These are phyloP conservation scores for Nylanderia fulva DNA, from an alignment of 1,140 invertebrate genomes.

Conservation along the genomic window DNA sequence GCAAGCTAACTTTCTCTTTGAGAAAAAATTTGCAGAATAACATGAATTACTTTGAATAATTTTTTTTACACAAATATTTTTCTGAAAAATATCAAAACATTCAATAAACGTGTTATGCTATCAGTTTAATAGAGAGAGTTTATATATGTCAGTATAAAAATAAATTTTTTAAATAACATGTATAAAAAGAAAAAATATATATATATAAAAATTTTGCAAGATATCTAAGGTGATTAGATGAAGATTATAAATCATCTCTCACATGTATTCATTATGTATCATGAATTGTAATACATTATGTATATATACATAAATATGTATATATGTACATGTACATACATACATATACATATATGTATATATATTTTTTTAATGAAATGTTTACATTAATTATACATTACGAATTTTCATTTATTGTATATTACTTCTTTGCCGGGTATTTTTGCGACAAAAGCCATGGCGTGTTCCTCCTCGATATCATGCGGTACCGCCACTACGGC, in stretches of 20 bases:
- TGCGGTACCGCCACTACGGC: conserved; percentile 90
- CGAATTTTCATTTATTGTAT: conserved; percentile 9
- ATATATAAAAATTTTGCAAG: neutral
- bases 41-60: neutral
- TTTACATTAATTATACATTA: neutral
- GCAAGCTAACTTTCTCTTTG: neutral
- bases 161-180: neutral
- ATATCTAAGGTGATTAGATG: neutral
- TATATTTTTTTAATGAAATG: too few species aligned
- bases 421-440: conserved; percentile 78
- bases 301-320: too few species aligned
- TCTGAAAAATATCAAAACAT: neutral
- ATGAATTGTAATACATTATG: too few species aligned
- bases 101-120: neutral
- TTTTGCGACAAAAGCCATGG: conserved; percentile 87
- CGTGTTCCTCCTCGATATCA: conserved; percentile 87
- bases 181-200: neutral
- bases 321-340: too few species aligned
- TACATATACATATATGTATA: too few species aligned
- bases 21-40: neutral
- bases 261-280: neutral
- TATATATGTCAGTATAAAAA: neutral
- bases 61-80: too few species aligned
- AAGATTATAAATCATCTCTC: neutral
- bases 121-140: neutral